Base-by-base conservation (phyloP, 2,888 invertebrate genomes). In the Eupithecia dodoneata region DNA sequence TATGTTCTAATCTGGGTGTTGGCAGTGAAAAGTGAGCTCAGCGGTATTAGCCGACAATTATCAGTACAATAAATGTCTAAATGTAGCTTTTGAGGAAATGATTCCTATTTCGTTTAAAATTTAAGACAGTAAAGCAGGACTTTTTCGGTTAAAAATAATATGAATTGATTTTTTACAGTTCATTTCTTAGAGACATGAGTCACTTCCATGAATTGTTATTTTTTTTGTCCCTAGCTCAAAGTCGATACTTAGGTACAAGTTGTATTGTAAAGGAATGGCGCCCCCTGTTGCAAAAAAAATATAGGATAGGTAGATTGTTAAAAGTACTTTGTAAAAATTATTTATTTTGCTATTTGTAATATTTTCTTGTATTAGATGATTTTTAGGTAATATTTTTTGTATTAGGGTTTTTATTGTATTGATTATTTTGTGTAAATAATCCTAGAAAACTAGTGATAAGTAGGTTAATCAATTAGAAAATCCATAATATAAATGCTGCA, bases 1-100 rank as follows among this genome's bases (percentile, higher is more conserved):
- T 67, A 76, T 77, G 77, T 77, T 73, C 69, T 30, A 73, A 63
- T 44, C 73, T 63, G 18, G 30, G 10, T 30, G 12, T 63, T 12
- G 63, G 18, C 63, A 30, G 63, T 63, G 63, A 63, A 30, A 63
- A 63, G 63, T 63, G 55, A 18, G 55, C 55, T 18, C 18, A n/a
- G n/a, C 52, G 15, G 63, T 63, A 30, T 63, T 12, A 63, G 30
- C 18, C 63, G 18, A 59, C 18, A n/a, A 59, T 59, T 18, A 18
- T 10, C n/a, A 13, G 15, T 52, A 52, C 15, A 52, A 30, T 30
- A 30, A 45, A 52, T 15, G 52, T 15, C 52, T 15, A 7, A n/a
- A n/a, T 55, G 15, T n/a, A 1, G n/a, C 55, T 9, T 30, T 30
- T 30, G 18, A 63, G 63, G 30, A 63, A 9, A 18, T 18, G 3